Conservation (phyloP, 2,888 invertebrate genomes). For the Torymus tubicola region DNA sequence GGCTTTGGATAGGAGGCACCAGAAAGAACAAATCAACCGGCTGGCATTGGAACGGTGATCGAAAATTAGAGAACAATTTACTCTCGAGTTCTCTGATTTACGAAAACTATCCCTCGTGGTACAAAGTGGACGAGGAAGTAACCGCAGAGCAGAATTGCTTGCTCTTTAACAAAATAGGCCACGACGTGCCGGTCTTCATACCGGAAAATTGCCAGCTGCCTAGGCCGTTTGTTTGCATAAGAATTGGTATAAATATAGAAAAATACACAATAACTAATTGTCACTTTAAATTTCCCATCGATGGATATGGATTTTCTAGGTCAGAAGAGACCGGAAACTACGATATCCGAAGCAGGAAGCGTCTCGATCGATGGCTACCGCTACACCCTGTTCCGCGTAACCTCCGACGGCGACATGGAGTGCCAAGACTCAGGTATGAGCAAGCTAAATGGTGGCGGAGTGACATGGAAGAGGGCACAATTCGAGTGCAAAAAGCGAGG, state of each 20-base stretch:
- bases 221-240: constrained; percentile 59
- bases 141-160: constrained; percentile 58
- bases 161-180: constrained; percentile 58
- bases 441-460: constrained; percentile 60
- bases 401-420: constrained; percentile 27
- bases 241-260: constrained; percentile 50
- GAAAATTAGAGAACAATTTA: constrained; percentile 14
- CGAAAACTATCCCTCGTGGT: constrained; percentile 56
- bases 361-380: constrained; percentile 55
- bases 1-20: constrained; percentile 61
- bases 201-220: constrained; percentile 58
- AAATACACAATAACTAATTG: too few relatives aligned
- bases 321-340: too few relatives aligned
- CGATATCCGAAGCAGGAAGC: constrained; percentile 26
- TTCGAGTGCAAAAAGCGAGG: constrained; percentile 60
- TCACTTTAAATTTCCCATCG: neutral
- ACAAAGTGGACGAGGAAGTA: constrained; percentile 30
- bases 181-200: constrained; percentile 58
- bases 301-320: too few relatives aligned
- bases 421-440: constrained; percentile 44
- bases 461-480: constrained; percentile 59
- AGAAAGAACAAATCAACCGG: constrained; percentile 39
- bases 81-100: constrained; percentile 43
- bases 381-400: constrained; percentile 59
- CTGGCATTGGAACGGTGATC: constrained; percentile 58